A percentile compares a stretch with the other conserved stretches of the same genome.
Evolutionary conservation across 2,888 invertebrate species (phyloP).

Genomic region (Thymelicus acteon): DNA sequence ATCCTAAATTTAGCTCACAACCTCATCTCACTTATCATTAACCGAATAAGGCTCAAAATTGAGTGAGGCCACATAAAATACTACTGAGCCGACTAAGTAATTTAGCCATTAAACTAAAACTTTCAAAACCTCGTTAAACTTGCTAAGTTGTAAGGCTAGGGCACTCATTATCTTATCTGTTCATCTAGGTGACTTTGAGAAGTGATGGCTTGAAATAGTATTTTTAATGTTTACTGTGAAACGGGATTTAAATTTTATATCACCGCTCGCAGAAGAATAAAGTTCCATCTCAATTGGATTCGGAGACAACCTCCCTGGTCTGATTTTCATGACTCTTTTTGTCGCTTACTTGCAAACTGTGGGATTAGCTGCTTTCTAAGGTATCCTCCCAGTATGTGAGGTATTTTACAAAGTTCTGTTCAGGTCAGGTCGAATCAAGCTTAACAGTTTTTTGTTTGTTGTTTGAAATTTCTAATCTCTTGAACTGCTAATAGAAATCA

Average conservation of each 20-base stretch:
- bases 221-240: background rate
- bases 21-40: background rate
- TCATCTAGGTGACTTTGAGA: conserved; percentile 3
- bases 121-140: conserved; percentile 48
- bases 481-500: too few species aligned
- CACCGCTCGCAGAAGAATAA: background rate
- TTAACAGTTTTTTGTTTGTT: too few species aligned
- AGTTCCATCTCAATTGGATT: background rate
- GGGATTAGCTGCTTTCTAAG: too few species aligned
- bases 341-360: too few species aligned
- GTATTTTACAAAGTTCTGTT: too few species aligned
- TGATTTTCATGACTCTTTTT: background rate
- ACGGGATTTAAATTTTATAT: background rate
- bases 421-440: too few species aligned
- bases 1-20: background rate
- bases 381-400: too few species aligned
- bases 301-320: background rate
- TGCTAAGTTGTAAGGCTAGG: conserved; percentile 50
- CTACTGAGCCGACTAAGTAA: conserved; percentile 1
- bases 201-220: background rate
- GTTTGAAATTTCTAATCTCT: too few species aligned
- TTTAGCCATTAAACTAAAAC: conserved; percentile 40
- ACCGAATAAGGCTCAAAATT: background rate
- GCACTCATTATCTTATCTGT: conserved; percentile 53
- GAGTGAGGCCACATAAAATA: background rate